phyloP scores from a whole-genome alignment of 1,140 invertebrate genomes.

The Venustaconcha ellipsiformis region DNA sequence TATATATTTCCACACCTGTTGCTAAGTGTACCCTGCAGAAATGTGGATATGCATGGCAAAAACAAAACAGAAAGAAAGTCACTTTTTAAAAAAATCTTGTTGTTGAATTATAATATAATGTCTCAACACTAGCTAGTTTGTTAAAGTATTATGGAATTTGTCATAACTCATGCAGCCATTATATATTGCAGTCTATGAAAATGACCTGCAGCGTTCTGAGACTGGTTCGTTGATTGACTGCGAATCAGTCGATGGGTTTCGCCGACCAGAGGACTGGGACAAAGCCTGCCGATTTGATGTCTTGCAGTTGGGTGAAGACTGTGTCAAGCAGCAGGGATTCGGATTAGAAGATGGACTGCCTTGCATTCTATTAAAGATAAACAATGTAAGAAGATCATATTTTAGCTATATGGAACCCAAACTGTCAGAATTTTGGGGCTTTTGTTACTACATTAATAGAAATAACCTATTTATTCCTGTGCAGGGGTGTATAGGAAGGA shows the following conservation, averaged over 20 bases:
- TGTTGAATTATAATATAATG: no score
- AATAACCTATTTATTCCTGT: no score
- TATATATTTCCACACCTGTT: no score
- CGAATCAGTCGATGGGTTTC: conserved; percentile 18
- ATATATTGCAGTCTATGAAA: conserved; percentile 56
- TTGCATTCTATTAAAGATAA: conserved; percentile 64
- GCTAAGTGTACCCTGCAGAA: no score
- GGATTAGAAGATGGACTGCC: conserved; percentile 63
- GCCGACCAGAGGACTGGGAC: conserved; percentile 40
- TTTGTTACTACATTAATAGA: not conserved
- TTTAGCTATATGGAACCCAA: not conserved
- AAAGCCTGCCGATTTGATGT: conserved; percentile 57
- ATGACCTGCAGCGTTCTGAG: conserved; percentile 54
- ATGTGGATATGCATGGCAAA: no score
- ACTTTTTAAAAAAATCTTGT: no score
- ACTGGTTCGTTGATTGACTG: conserved; percentile 41
- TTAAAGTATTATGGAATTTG: no score
- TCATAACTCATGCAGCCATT: not conserved
- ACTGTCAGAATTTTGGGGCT: no score
- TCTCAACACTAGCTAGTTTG: no score
- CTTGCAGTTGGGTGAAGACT: conserved; percentile 47
- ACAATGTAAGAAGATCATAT: conserved; percentile 49
- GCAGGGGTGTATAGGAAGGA: no score
- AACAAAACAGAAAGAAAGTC: no score
- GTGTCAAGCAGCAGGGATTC: conserved; percentile 64